Percentiles rank a stretch among this genome's conserved stretches.
These are phyloP conservation scores for Meghimatium bilineatum DNA, from an alignment of 2,888 invertebrate genomes.

Conservation along the genomic window DNA sequence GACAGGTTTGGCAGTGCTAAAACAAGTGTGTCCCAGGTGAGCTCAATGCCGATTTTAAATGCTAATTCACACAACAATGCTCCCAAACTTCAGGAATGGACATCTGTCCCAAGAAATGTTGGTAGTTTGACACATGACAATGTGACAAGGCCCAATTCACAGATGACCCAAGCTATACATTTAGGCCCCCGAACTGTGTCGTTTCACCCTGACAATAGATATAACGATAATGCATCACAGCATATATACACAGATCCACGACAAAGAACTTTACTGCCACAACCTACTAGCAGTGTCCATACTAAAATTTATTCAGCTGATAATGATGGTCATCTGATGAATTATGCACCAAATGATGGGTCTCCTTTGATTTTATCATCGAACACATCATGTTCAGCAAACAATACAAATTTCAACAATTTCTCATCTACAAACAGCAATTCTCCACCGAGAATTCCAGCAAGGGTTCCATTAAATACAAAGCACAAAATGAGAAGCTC, in stretches of 20 bases:
- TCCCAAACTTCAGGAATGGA: constrained; percentile 64
- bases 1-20: constrained; percentile 64
- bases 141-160: not conserved
- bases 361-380: constrained; percentile 13
- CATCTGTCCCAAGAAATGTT: constrained; percentile 48
- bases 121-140: constrained; percentile 47
- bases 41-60: constrained; percentile 76
- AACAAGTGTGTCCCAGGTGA: constrained; percentile 62
- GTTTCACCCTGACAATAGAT: constrained; percentile 63
- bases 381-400: constrained; percentile 8
- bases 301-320: not conserved
- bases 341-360: constrained; percentile 28
- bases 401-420: constrained; percentile 29
- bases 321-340: not conserved
- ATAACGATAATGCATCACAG: constrained; percentile 66
- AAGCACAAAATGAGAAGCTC: constrained; percentile 50
- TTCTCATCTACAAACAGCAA: constrained; percentile 55
- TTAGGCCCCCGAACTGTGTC: constrained; percentile 54
- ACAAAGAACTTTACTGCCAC: constrained; percentile 60
- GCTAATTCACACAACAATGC: constrained; percentile 77
- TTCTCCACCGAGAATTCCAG: constrained; percentile 63
- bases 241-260: constrained; percentile 64
- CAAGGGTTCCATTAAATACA: constrained; percentile 62
- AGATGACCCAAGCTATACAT: constrained; percentile 53
- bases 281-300: constrained; percentile 51